Conservation (phyloP, 2,113 vertebrate genomes). For the Zapus hudsonius region DNA sequence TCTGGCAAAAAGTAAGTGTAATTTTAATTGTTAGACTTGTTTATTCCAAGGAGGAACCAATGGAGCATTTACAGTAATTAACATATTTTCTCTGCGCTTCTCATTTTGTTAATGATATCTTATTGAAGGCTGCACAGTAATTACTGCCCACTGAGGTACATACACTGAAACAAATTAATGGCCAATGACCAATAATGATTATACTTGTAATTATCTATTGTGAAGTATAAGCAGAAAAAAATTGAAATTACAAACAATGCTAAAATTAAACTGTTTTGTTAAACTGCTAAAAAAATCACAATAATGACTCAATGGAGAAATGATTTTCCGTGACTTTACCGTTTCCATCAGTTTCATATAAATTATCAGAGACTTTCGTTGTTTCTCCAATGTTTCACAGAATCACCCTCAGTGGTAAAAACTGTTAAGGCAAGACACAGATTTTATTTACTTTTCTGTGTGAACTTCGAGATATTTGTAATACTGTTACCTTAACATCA, state of each 20-base stretch:
- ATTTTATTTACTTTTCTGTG: conserved; percentile 24
- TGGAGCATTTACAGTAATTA: conserved; percentile 87
- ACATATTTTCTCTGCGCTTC: conserved; percentile 86
- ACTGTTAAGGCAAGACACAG: neutral
- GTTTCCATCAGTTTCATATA: conserved; percentile 4
- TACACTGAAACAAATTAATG: conserved; percentile 88
- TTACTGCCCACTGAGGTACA: conserved; percentile 88
- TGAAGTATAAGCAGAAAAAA: conserved; percentile 83
- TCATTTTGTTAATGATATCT: conserved; percentile 89
- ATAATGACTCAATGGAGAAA: conserved; percentile 70
- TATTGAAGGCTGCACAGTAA: conserved; percentile 86
- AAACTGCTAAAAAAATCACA: conserved; percentile 74
- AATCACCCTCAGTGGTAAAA: neutral
- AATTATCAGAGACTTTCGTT: conserved; percentile 18
- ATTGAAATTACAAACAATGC: conserved; percentile 74
- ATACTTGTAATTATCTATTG: conserved; percentile 85
- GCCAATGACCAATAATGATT: conserved; percentile 89
- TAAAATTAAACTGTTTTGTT: conserved; percentile 77
- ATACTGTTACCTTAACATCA: conserved; percentile 7
- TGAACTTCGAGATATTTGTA: conserved; percentile 18
- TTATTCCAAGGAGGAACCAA: conserved; percentile 84
- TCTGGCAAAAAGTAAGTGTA: conserved; percentile 82
- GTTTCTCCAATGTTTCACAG: conserved; percentile 52
- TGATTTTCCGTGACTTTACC: conserved; percentile 57
- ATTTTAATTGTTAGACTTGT: conserved; percentile 83